Conservation (phyloP, 2,113 vertebrate species). For the Apaloderma vittatum region DNA sequence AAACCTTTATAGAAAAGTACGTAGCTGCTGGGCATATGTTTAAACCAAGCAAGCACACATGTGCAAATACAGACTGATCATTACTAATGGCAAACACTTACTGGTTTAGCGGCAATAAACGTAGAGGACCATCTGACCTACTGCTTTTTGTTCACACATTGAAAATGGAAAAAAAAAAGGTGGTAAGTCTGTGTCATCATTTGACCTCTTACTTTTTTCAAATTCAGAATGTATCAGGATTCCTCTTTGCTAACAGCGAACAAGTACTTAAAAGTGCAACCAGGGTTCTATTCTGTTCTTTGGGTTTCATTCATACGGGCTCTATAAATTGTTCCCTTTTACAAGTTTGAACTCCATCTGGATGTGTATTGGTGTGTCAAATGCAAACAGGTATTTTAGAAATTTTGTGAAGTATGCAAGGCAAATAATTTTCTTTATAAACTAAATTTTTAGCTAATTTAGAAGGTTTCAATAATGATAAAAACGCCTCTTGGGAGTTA, state of each 20-base stretch:
- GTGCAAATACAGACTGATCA: neutral
- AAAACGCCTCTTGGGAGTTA: neutral
- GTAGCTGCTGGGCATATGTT: neutral
- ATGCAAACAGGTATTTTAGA: neutral
- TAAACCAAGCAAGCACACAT: neutral
- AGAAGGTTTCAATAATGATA: neutral
- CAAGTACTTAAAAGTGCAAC: neutral
- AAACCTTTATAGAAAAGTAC: constrained; percentile 15
- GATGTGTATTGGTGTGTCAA: neutral
- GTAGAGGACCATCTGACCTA: neutral
- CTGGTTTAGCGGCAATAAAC: constrained; percentile 16
- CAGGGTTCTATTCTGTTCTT: neutral
- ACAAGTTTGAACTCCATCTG: neutral
- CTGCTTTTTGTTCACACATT: neutral
- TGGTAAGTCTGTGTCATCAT: neutral
- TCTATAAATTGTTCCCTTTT: neutral
- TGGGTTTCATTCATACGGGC: neutral
- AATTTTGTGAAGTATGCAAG: neutral
- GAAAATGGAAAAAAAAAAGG: neutral
- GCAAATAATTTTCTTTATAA: neutral
- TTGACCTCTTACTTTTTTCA: neutral
- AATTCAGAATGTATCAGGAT: neutral
- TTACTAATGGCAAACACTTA: neutral
- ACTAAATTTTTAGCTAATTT: neutral
- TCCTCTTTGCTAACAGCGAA: neutral